A percentile compares a stretch with the other conserved stretches of the same genome.
Evolutionary conservation across 2,888 invertebrate species (phyloP).

Genomic region (Charanyca ferruginea): DNA sequence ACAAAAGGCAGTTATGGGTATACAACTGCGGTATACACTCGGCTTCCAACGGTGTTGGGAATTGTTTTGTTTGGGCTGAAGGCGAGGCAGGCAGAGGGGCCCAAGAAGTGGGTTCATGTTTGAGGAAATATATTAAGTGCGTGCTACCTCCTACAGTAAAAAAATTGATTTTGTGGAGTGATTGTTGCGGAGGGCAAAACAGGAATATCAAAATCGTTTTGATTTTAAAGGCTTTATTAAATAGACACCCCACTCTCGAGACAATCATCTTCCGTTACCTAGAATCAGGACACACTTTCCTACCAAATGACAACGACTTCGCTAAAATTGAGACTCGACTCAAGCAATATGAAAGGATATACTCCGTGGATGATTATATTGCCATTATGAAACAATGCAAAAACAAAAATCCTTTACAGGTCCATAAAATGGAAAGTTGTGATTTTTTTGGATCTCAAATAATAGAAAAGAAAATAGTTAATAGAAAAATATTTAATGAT

Average conservation of each 20-base stretch:
- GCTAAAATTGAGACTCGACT: constrained; percentile 42
- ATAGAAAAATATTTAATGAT: constrained; percentile 30
- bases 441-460: constrained; percentile 33
- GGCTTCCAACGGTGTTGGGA: constrained; percentile 35
- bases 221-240: constrained; percentile 31
- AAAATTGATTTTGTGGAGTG: constrained; percentile 33
- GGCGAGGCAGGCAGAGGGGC: constrained; percentile 49
- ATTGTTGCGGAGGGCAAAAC: constrained; percentile 30
- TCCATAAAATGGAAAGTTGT: constrained; percentile 30
- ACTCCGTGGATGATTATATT: constrained; percentile 39
- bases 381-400: constrained; percentile 24
- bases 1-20: constrained; percentile 52
- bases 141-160: constrained; percentile 25
- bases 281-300: constrained; percentile 32
- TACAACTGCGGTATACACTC: constrained; percentile 51
- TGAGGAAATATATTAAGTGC: constrained; percentile 39
- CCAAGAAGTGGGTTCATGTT: constrained; percentile 52
- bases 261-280: constrained; percentile 29
- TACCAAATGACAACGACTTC: constrained; percentile 29
- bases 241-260: constrained; percentile 20
- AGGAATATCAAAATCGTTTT: constrained; percentile 27
- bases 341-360: constrained; percentile 45
- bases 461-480: constrained; percentile 29
- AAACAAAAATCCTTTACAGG: constrained; percentile 32
- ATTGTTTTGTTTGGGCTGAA: constrained; percentile 48